A percentile compares a stretch with the other conserved stretches of the same genome.
phyloP scores from a whole-genome alignment of 2,113 vertebrate genomes.

The Caloenas nicobarica region DNA sequence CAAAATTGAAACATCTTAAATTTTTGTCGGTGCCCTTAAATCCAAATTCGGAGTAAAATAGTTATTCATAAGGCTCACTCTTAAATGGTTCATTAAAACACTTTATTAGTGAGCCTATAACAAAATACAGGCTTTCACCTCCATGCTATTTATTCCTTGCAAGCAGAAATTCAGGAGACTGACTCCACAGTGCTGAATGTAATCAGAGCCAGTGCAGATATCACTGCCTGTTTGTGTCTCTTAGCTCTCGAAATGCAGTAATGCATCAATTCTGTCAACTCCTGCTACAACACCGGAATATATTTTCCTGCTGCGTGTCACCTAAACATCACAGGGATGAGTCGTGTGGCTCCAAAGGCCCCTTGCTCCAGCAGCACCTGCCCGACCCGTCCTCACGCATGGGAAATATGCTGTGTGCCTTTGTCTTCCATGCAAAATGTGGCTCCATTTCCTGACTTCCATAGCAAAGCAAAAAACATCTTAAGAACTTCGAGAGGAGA shows the following conservation, averaged over 20 bases:
- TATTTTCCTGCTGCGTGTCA: neutral
- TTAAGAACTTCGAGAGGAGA: neutral
- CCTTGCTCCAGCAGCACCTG: neutral
- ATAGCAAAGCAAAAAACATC: neutral
- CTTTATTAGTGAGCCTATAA: neutral
- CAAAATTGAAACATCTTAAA: neutral
- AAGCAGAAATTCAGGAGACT: neutral
- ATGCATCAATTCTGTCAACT: neutral
- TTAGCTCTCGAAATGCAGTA: neutral
- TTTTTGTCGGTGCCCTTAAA: neutral
- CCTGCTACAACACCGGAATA: neutral
- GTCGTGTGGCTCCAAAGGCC: neutral
- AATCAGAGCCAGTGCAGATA: neutral
- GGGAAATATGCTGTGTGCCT: neutral
- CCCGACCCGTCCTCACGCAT: neutral
- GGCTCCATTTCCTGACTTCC: neutral
- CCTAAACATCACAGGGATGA: neutral
- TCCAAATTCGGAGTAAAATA: neutral
- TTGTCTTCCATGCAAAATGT: neutral
- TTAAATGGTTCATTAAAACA: neutral
- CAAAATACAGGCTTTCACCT: neutral
- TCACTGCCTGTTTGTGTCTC: neutral
- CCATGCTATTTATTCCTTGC: neutral
- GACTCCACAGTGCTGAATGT: neutral
- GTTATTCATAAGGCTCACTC: neutral